Evolutionary conservation across 2,797 vertebrate species (phyloP).

Genomic region (Pipistrellus kuhlii): DNA sequence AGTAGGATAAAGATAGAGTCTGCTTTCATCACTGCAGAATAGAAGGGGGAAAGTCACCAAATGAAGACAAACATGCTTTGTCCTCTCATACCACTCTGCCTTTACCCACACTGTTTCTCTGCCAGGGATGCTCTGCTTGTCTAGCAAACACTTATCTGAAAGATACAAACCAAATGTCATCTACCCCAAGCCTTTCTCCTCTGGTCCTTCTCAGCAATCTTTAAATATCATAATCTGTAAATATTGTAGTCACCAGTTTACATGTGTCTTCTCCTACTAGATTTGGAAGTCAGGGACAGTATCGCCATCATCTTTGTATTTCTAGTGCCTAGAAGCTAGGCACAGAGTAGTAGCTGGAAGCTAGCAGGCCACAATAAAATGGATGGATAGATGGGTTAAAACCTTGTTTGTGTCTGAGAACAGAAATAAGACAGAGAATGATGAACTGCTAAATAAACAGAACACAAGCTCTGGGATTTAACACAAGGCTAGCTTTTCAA

Average conservation of each 20-base stretch:
- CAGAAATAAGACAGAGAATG: slow-evolving; percentile 75
- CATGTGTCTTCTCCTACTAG: slow-evolving; percentile 45
- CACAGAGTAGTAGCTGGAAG: slow-evolving; percentile 33
- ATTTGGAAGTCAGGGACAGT: neutral
- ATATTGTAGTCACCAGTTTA: slow-evolving; percentile 29
- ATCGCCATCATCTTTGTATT: slow-evolving; percentile 36
- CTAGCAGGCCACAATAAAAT: slow-evolving; percentile 67
- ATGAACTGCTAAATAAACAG: slow-evolving; percentile 80
- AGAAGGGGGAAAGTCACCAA: neutral
- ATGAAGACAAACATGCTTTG: slow-evolving; percentile 4
- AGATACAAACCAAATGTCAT: slow-evolving; percentile 47
- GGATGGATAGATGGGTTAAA: slow-evolving; percentile 62
- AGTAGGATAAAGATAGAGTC: slow-evolving; percentile 20
- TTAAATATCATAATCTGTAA: slow-evolving; percentile 49
- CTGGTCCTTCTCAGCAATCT: slow-evolving; percentile 42
- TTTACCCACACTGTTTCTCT: neutral
- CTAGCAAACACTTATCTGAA: slow-evolving; percentile 27
- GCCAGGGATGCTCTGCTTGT: neutral
- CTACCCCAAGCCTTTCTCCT: slow-evolving; percentile 23
- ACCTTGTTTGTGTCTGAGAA: slow-evolving; percentile 75
- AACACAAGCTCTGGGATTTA: slow-evolving; percentile 73
- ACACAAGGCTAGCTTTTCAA: slow-evolving; percentile 77
- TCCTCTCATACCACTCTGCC: neutral
- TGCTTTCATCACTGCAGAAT: neutral
- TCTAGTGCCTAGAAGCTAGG: slow-evolving; percentile 5